Base-by-base conservation (phyloP, 2,888 invertebrate species). In the Aromia moschata region DNA sequence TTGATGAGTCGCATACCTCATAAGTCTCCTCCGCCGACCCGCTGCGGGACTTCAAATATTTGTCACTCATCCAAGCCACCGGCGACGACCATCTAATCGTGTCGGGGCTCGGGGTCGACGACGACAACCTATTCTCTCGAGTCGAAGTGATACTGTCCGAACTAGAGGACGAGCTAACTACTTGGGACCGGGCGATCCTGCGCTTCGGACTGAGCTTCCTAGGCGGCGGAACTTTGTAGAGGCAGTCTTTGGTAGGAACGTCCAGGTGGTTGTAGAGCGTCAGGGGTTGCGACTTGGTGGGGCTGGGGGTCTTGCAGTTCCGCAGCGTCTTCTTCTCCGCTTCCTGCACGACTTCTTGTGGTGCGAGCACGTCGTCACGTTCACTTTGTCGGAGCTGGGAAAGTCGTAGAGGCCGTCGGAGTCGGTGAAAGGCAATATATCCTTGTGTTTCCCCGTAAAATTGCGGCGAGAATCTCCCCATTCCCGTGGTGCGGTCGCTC, bases 401-500 rank as follows among this genome's bases (percentile, higher is more conserved):
- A 90, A 91, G 77, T 92, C 91, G 76, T 91, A 91, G 15, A 91
- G 80, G 1, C 91, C 91, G 76, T 92, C 92, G 0, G 91, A 91
- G 79, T 92, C 92, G 10, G 91, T 91, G 72, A 90, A 89, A 11
- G 90, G 89, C 58, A 89, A 77, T 56, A 82, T 74, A 71, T 85
- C 83, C 72, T 84, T 84, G 71, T 87, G 85, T 63, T 86, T 84
- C 25, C n/a, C 89, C 88, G 77, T 89, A 90, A 78, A 90, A 89
- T 72, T 88, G 87, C 0, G 90, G 87, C 1, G 90, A 89, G 79
- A 90, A 89, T 55, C 88, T 81, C 17, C 86, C 87, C 65, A 89
- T 78, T 38, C 88, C 86, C 11, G 76, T 77, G 44, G 88, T 88
- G 71, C 87, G 86, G 77, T 91, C 91, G 78, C 91, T 91, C 44